Percentiles rank a stretch among this genome's conserved stretches.
Conservation (phyloP, 2,888 invertebrate genomes). For the Molorchus minor region DNA sequence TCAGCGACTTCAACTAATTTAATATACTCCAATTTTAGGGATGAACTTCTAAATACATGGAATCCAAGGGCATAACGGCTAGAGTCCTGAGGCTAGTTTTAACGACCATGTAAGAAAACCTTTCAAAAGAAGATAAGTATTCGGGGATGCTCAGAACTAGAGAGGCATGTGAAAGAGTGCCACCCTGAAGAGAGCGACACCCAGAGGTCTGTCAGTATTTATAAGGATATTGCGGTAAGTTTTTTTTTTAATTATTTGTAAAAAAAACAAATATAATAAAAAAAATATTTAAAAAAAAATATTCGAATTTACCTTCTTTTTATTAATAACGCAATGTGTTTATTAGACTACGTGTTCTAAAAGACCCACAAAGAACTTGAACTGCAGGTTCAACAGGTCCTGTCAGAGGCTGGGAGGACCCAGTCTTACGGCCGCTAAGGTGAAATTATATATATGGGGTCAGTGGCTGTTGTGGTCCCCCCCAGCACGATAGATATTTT, state of each 20-base stretch:
- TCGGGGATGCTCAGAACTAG: slow-evolving; percentile 91
- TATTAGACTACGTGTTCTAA: slow-evolving; percentile 83
- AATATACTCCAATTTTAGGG: slow-evolving; percentile 71
- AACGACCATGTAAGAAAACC: slow-evolving; percentile 95
- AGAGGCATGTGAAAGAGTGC: slow-evolving; percentile 93
- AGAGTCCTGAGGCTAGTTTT: slow-evolving; percentile 87
- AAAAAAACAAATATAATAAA: not conserved
- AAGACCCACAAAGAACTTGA: slow-evolving; percentile 96
- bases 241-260: not conserved
- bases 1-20: too few species aligned
- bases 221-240: slow-evolving; percentile 92
- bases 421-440: slow-evolving; percentile 76
- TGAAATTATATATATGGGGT: slow-evolving; percentile 91
- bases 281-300: not conserved
- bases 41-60: slow-evolving; percentile 87
- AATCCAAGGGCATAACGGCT: slow-evolving; percentile 84
- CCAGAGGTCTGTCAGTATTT: slow-evolving; percentile 93
- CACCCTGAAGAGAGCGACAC: slow-evolving; percentile 97
- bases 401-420: slow-evolving; percentile 96
- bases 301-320: not conserved
- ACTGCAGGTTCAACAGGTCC: slow-evolving; percentile 93
- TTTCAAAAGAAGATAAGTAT: slow-evolving; percentile 93
- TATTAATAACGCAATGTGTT: not conserved
- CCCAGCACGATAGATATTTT: slow-evolving; percentile 88
- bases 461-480: slow-evolving; percentile 87